phyloP scores from a whole-genome alignment of 1,140 invertebrate genomes.

The Lepidurus apus region DNA sequence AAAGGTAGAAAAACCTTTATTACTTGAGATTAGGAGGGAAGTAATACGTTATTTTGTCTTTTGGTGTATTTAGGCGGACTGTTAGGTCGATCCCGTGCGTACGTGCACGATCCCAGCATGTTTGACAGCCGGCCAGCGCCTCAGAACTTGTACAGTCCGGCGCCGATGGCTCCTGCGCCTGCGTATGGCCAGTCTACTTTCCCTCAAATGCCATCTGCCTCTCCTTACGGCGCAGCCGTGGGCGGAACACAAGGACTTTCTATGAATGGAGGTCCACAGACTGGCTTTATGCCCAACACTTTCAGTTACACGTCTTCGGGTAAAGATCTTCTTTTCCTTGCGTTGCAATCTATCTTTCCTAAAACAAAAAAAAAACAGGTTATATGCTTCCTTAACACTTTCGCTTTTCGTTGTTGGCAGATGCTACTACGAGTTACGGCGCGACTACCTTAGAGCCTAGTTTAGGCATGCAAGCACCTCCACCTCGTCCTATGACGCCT shows the following conservation, averaged over 20 bases:
- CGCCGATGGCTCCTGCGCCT: conserved; percentile 9
- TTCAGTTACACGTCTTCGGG: background rate
- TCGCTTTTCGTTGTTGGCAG: background rate
- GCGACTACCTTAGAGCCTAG: conserved; percentile 15
- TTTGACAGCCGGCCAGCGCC: background rate
- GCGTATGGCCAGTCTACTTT: conserved; percentile 1
- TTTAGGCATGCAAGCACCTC: conserved; percentile 26
- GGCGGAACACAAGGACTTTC: background rate
- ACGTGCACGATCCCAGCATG: conserved; percentile 31
- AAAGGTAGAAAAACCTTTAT: background rate
- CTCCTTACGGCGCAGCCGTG: background rate
- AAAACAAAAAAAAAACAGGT: background rate
- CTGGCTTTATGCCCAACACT: background rate
- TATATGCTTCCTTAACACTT: background rate
- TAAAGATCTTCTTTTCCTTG: background rate
- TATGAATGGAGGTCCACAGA: background rate
- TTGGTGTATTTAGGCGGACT: background rate
- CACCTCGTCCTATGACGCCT: conserved; percentile 29
- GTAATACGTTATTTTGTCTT: background rate
- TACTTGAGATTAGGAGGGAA: too few relatives aligned
- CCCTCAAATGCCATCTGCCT: background rate
- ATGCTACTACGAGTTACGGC: conserved; percentile 26
- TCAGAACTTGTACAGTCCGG: conserved; percentile 18
- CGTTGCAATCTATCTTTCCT: background rate
- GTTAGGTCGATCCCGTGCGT: conserved; percentile 23